Base-by-base conservation (phyloP, 2,797 vertebrate species). In the Myotis pilosus region DNA sequence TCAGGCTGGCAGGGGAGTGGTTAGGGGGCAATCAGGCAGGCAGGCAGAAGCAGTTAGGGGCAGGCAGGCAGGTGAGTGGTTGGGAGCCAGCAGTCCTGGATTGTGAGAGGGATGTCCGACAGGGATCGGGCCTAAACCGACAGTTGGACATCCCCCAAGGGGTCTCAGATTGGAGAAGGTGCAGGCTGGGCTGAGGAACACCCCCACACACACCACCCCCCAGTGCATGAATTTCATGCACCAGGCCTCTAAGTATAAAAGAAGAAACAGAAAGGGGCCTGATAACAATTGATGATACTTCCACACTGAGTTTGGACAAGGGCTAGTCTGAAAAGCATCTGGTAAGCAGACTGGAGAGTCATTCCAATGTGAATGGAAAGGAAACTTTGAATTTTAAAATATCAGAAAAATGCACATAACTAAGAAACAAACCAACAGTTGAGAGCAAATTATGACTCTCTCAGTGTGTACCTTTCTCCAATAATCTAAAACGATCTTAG, bases 381-480 rank as follows among this genome's bases (percentile, higher is more conserved):
- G 60, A 85, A 92, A 72, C 19, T 79, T 69, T 74, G 53, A 95
- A 72, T 91, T 91, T 94, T 44, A 94, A 94, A 92, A 78, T 89
- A 74, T 82, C 19, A 62, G 51, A 76, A 92, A 95, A 93, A 89
- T 84, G 12, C 49, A 89, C 23, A 75, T 60, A 74, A 85, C 1
- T 82, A 8, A 20, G 38, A 16, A 53, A 82, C 30, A 8, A 78
- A 6, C 8, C 47, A 92, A 66, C 60, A 80, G 15, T 69, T 69
- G 49, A 88, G 30, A 90, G 66, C 23, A 89, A 36, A 78, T 81
- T 92, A n/a, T 25, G 55, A 71, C 72, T 91, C 33, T 92, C 64
- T 90, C 8, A 1, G 0, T 62, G 20, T 76, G 1, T 80, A 47
- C 36, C 68, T 89, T 87, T 66, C 4, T 92, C 38, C 55, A 69